Conservation (phyloP, 2,797 vertebrate species). For the Sebastiscus albofasciatus region DNA sequence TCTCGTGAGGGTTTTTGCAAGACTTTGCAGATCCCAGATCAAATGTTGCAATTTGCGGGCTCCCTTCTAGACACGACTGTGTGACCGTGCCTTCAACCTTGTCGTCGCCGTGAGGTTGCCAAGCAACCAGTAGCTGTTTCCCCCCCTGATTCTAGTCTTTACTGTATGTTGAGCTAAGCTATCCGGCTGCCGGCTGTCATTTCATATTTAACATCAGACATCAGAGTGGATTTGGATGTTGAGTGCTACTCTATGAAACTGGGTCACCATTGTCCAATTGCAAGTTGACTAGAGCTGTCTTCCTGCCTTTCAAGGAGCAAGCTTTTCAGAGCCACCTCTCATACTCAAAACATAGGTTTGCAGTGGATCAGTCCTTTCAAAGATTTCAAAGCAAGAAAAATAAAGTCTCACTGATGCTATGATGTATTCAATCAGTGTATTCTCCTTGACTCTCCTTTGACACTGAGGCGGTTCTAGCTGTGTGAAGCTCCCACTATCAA, state of each 20-base stretch:
- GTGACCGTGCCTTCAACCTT: background rate
- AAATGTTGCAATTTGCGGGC: too few relatives aligned
- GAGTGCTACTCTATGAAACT: background rate
- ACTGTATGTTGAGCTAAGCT: background rate
- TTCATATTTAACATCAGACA: slow-evolving; percentile 1
- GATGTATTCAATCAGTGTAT: slow-evolving; percentile 23
- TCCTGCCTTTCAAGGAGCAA: background rate
- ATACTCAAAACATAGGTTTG: background rate
- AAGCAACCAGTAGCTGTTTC: background rate
- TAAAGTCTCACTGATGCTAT: background rate
- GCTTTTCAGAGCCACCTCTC: background rate
- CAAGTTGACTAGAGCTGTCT: background rate
- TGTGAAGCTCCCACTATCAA: slow-evolving; percentile 19
- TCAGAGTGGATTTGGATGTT: background rate
- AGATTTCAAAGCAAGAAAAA: background rate
- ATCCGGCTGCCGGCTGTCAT: background rate
- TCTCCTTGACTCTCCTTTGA: slow-evolving; percentile 39
- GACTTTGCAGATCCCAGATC: too few relatives aligned
- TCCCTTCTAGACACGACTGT: too few relatives aligned
- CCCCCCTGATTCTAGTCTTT: background rate
- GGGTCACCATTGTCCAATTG: slow-evolving; percentile 1
- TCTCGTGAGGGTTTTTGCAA: too few relatives aligned
- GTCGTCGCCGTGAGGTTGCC: background rate
- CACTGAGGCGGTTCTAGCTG: slow-evolving; percentile 13
- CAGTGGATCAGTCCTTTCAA: background rate